Evolutionary conservation across 1,140 invertebrate species (phyloP), one percentile per base, ranked within the genome.

Genomic region (Acromyrmex charruanus): DNA sequence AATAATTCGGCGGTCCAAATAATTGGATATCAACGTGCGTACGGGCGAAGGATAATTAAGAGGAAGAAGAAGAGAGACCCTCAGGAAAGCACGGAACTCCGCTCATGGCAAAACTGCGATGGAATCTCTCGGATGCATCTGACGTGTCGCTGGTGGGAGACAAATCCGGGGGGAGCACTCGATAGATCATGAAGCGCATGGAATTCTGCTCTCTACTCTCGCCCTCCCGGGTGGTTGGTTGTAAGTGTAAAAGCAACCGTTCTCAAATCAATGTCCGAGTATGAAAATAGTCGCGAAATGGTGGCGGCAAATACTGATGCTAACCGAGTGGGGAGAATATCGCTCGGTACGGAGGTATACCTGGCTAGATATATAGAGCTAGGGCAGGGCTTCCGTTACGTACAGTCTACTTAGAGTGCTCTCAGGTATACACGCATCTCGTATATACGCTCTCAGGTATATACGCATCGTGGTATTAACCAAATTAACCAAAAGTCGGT

Each of bases 311-410:
- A 69, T 74, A 65, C 69, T 61, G 71, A 16, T 39, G 59, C 61
- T 10, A 59, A 71, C 88, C 82, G 80, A 39, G 94, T 93, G 94
- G 94, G 94, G 94, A 88, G 86, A 93, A 94, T 94, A 94, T 94
- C 93, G 93, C 94, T 93, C 92, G 91, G 93, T 92, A 94, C 93
- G 92, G 93, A 86, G 92, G 94, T 94, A 94, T 92, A 95, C 94
- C 93, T 94, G 95, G 94, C 94, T 93, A 95, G 95, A 95, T 95
- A 95, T 95, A 95, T 95, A 95, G 95, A 95, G 95, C 95, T 95
- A 95, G 95, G 95, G 94, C 95, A 95, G 93, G 94, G 93, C 94
- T 95, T 94, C 94, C 93, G 94, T 94, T 95, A 94, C 94, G 92
- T 95, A 95, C 95, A 95, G 95, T 95, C 94, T 92, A 93, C 94